These are phyloP conservation scores for Mizuhopecten yessoensis DNA, from an alignment of 1,140 invertebrate species.

Conservation along the genomic window DNA sequence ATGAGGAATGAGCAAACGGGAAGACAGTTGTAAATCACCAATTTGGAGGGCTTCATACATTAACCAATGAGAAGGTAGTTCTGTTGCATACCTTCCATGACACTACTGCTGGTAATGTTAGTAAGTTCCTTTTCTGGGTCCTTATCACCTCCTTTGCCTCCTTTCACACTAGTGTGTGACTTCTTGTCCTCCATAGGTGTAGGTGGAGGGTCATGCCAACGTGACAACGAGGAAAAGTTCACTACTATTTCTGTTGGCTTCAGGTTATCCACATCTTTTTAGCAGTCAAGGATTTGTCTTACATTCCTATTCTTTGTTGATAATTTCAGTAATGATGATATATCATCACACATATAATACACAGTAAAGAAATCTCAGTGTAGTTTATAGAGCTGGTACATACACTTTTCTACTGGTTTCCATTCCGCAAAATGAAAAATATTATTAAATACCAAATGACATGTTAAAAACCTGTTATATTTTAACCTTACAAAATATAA, in stretches of 20 bases:
- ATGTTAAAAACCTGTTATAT: too few relatives aligned
- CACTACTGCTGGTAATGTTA: slow-evolving; percentile 70
- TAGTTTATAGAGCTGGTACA: too few relatives aligned
- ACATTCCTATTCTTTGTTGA: not conserved
- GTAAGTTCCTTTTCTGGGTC: slow-evolving; percentile 75
- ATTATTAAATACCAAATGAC: too few relatives aligned
- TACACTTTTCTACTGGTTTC: too few relatives aligned
- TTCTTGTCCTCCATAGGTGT: slow-evolving; percentile 73
- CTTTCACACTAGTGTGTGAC: slow-evolving; percentile 70
- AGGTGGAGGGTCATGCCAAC: slow-evolving; percentile 79
- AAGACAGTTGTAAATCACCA: too few relatives aligned
- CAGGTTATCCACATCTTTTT: slow-evolving; percentile 80
- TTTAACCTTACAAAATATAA: too few relatives aligned
- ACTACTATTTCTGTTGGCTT: slow-evolving; percentile 81
- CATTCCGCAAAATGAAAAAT: too few relatives aligned
- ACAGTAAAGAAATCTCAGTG: too few relatives aligned
- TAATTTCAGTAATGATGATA: not conserved
- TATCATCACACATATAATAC: too few relatives aligned
- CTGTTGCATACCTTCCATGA: slow-evolving; percentile 70
- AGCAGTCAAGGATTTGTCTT: slow-evolving; percentile 66
- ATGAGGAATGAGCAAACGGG: not conserved
- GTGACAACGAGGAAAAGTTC: slow-evolving; percentile 78
- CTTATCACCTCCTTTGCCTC: slow-evolving; percentile 67
- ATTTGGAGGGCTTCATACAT: too few relatives aligned
- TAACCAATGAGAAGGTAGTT: not conserved